A percentile compares a stretch with the other conserved stretches of the same genome.
Conservation (phyloP, 2,113 vertebrate species). For the Parus major region DNA sequence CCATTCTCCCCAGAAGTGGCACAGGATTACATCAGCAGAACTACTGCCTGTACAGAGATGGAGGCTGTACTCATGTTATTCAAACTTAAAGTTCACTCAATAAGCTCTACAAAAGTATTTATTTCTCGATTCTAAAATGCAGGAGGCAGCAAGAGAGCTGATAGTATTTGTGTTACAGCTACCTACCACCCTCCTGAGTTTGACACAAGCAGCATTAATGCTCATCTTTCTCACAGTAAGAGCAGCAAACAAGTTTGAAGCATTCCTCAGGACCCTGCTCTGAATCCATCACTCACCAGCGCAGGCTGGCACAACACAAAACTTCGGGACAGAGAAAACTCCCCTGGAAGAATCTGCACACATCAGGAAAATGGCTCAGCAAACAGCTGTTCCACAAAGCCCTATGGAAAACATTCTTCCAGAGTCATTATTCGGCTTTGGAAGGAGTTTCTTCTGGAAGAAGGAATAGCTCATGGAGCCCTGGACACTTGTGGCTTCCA, state of each 20-base stretch:
- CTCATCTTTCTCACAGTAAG: neutral
- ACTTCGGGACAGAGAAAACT: neutral
- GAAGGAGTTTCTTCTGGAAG: neutral
- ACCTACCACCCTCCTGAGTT: neutral
- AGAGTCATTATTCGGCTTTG: neutral
- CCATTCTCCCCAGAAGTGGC: neutral
- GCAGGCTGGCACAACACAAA: neutral
- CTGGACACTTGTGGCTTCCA: neutral
- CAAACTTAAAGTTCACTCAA: neutral
- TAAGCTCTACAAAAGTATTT: neutral
- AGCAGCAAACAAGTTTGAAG: neutral
- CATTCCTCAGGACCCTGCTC: neutral
- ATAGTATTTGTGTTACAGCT: neutral
- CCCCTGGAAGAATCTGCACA: neutral
- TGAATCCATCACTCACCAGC: neutral
- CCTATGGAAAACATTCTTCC: neutral
- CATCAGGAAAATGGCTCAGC: neutral
- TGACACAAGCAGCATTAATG: neutral
- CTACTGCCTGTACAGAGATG: neutral
- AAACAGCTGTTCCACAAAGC: conserved; percentile 11
- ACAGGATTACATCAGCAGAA: neutral
- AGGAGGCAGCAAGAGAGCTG: neutral
- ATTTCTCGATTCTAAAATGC: neutral
- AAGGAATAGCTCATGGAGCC: neutral
- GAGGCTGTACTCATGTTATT: neutral